Base-by-base conservation (phyloP, 2,797 vertebrate genomes). In the Gallirallus australis region DNA sequence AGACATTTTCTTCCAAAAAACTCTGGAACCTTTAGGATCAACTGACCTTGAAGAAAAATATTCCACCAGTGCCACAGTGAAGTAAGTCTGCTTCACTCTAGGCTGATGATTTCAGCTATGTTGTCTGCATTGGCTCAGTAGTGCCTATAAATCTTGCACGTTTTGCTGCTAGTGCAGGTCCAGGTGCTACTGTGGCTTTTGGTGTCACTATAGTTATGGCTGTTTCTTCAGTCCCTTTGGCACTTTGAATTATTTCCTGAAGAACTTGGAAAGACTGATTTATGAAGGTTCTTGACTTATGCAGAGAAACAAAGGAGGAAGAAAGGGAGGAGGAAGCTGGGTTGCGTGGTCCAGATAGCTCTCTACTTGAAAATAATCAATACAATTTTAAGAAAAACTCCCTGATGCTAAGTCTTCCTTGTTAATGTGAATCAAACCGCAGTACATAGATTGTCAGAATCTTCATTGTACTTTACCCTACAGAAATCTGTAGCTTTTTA, bases 11-110 rank as follows among this genome's bases (percentile, higher is more conserved):
- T 57, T 86, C 54, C 70, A 70, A 50, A 80, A 76, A 90, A 15
- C 39, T 28, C 63, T 48, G 53, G 24, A 82, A 85, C 39, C 40
- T 79, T 40, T 70, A 80, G 40, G 40, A 37, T 83, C 35, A 47
- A 47, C 45, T 64, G 84, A 88, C 82, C 92, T 86, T 86, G 90
- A 87, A 76, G 72, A 65, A 87, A 94, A 89, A 40, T 66, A 77
- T 95, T 83, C 52, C 21, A 72, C 37, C 42, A 63, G 25, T 69
- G 47, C 31, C 48, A 65, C 53, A 82, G 86, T 80, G 45, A 30
- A 28, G 24, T 54, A 33, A 89, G 53, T 85, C 93, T 93, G 47
- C 39, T 68, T 82, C 0, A 9, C 50, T 63, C 23, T 31, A 57
- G 57, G 59, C 76, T 88, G 65, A 63, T 87, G 75, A 57, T 28